These are phyloP conservation scores for Synergus itoensis DNA, from an alignment of 2,888 invertebrate genomes.

Conservation along the genomic window DNA sequence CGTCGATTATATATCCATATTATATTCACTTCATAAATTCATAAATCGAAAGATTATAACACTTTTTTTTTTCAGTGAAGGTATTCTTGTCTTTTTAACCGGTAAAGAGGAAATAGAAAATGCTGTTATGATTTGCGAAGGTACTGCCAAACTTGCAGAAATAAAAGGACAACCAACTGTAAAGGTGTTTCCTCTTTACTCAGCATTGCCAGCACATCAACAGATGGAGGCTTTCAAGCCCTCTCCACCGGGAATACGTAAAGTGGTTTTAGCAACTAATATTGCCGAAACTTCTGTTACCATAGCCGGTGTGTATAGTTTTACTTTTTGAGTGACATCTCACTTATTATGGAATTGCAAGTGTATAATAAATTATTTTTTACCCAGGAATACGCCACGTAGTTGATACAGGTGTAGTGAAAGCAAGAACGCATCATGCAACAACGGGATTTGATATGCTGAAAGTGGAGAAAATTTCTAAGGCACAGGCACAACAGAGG, in stretches of 20 bases:
- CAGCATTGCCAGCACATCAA: constrained; percentile 91
- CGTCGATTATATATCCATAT: too few species aligned
- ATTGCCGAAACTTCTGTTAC: constrained; percentile 99
- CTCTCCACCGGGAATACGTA: constrained; percentile 87
- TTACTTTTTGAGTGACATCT: not conserved
- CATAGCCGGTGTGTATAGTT: constrained; percentile 83
- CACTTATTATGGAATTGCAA: not conserved
- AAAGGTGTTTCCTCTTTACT: constrained; percentile 92
- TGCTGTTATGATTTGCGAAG: constrained; percentile 86
- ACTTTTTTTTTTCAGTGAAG: constrained; percentile 83
- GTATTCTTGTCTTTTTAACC: constrained; percentile 95
- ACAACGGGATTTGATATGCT: constrained; percentile 91
- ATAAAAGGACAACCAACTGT: constrained; percentile 83
- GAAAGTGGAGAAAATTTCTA: constrained; percentile 89
- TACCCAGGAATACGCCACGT: constrained; percentile 89
- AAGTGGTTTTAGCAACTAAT: constrained; percentile 97
- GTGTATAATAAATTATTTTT: constrained; percentile 10
- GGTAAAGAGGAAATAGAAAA: constrained; percentile 98
- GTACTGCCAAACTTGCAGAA: constrained; percentile 84
- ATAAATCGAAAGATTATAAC: not conserved
- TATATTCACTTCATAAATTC: too few species aligned
- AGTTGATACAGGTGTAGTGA: constrained; percentile 95
- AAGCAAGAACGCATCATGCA: constrained; percentile 90
- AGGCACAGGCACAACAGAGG: constrained; percentile 96
- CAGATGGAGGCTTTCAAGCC: constrained; percentile 92